These are phyloP conservation scores for Phrynosoma platyrhinos DNA, from an alignment of 2,113 vertebrate genomes.

Conservation along the genomic window DNA sequence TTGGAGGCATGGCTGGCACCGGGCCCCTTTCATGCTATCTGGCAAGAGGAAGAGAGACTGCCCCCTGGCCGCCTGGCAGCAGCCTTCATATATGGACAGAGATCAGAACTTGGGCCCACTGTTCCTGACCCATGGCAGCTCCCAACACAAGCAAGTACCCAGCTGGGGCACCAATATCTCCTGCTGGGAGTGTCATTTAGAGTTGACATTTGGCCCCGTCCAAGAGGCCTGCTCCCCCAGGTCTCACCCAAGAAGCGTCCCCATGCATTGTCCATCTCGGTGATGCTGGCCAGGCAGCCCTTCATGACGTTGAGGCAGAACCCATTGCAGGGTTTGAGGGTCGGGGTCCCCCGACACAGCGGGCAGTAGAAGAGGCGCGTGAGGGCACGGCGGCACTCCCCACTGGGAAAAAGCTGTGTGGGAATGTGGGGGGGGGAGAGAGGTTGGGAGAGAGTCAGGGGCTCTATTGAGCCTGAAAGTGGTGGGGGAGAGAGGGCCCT, in stretches of 20 bases:
- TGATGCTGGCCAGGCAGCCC: slow-evolving; percentile 87
- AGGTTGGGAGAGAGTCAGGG: too few species aligned
- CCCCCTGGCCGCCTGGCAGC: neutral
- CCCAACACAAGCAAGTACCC: too few species aligned
- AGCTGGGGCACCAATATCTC: neutral
- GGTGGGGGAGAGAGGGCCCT: too few species aligned
- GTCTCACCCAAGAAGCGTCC: slow-evolving; percentile 86
- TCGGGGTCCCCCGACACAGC: slow-evolving; percentile 83
- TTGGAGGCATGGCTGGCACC: neutral
- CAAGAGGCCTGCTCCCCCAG: neutral
- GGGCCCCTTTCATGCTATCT: too few species aligned
- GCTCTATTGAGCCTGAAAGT: too few species aligned
- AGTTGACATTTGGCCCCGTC: neutral
- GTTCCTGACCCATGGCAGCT: neutral
- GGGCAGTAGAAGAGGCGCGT: slow-evolving; percentile 91
- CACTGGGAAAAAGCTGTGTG: slow-evolving; percentile 77
- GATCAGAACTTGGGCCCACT: neutral
- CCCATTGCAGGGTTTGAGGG: slow-evolving; percentile 83
- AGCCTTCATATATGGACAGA: neutral
- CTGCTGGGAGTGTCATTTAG: neutral
- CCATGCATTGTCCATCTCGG: slow-evolving; percentile 87
- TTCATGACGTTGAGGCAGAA: slow-evolving; percentile 91
- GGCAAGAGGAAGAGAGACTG: too few species aligned
- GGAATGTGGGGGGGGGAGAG: slow-evolving; percentile 16
- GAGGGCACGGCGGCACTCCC: slow-evolving; percentile 83